Evolutionary conservation across 2,113 vertebrate genomes (phyloP).

Genomic region (Lagopus leucura): DNA sequence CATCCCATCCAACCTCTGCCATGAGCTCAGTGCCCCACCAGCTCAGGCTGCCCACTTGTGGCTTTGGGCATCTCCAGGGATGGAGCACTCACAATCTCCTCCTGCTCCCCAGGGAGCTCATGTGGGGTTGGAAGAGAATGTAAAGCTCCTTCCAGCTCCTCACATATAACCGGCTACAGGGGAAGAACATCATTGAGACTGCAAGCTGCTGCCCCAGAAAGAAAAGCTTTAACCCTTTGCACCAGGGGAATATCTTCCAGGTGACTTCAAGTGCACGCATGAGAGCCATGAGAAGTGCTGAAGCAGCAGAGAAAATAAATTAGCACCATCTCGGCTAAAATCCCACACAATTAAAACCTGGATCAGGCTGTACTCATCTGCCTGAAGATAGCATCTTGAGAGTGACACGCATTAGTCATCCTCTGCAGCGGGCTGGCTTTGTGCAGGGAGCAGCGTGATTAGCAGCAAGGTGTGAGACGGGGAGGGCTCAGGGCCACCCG

Average conservation of each 20-base stretch:
- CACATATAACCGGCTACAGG: background rate
- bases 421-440: conserved; percentile 2
- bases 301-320: conserved; percentile 75
- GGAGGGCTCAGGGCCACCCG: background rate
- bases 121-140: background rate
- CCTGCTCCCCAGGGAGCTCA: background rate
- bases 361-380: conserved; percentile 68
- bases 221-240: conserved; percentile 69
- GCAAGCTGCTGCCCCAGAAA: conserved; percentile 13
- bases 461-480: background rate
- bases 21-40: background rate
- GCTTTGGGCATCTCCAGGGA: too few relatives aligned
- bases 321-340: conserved; percentile 75
- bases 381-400: conserved; percentile 63
- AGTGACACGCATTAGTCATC: conserved; percentile 68
- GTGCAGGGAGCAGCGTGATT: background rate
- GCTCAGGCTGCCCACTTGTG: background rate
- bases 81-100: background rate
- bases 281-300: conserved; percentile 64
- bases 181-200: background rate
- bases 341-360: conserved; percentile 78
- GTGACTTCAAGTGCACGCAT: conserved; percentile 59
- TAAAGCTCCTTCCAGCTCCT: background rate
- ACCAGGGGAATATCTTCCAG: conserved; percentile 47
- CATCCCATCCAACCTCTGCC: too few relatives aligned